A percentile compares a stretch with the other conserved stretches of the same genome.
phyloP scores from a whole-genome alignment of 92 coral and sea anemone genomes.

The Ricordea florida region DNA sequence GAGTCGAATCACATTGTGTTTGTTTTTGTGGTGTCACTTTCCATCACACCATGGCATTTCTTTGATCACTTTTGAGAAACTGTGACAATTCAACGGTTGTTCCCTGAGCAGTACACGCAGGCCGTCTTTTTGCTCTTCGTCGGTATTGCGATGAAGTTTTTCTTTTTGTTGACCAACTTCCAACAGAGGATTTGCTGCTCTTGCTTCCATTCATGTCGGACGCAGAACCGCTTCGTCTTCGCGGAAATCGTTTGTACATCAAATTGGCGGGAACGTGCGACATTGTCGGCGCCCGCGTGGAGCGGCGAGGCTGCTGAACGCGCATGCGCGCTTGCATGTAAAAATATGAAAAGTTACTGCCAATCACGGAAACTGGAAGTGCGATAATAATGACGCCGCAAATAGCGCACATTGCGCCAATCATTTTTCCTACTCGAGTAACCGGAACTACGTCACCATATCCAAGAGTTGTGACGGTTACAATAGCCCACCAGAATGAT shows the following conservation, averaged over 20 bases:
- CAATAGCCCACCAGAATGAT: conserved; percentile 99
- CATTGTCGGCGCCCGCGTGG: conserved; percentile 33
- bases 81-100: not conserved
- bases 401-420: conserved; percentile 90
- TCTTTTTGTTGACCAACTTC: not conserved
- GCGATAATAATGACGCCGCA: conserved; percentile 95
- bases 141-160: conserved; percentile 12
- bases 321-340: conserved; percentile 98
- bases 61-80: not conserved
- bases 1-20: too few relatives aligned
- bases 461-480: conserved; percentile 95
- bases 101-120: not conserved
- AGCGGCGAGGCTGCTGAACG: conserved; percentile 84
- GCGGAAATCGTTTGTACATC: conserved; percentile 58
- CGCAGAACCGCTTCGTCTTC: conserved; percentile 54
- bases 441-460: conserved; percentile 95
- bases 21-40: too few relatives aligned
- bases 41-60: too few relatives aligned
- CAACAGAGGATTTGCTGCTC: not conserved
- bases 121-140: not conserved
- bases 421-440: conserved; percentile 89
- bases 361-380: conserved; percentile 96
- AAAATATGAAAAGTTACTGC: conserved; percentile 89
- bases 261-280: conserved; percentile 71
- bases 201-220: not conserved